A percentile compares a stretch with the other conserved stretches of the same genome.
Conservation (phyloP, 1,140 invertebrate species). For the Odontomachus brunneus region DNA sequence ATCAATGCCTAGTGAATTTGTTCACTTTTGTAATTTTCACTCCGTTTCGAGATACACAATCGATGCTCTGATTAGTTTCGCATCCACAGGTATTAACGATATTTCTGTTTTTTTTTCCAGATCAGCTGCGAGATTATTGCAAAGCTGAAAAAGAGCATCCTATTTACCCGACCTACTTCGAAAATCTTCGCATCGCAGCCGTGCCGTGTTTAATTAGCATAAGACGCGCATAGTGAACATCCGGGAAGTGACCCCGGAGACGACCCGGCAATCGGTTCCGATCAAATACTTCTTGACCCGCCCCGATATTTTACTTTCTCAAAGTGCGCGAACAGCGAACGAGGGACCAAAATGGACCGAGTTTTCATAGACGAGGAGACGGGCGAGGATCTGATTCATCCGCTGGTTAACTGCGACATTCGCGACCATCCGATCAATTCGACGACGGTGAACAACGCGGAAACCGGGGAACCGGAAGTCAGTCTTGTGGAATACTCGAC, state of each 20-base stretch:
- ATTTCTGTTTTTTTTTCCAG: background rate
- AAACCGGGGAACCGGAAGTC: slow-evolving; percentile 81
- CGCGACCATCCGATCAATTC: background rate
- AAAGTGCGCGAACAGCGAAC: background rate
- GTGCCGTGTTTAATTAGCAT: slow-evolving; percentile 63
- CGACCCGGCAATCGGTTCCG: slow-evolving; percentile 63
- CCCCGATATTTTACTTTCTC: background rate
- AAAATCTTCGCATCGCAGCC: background rate
- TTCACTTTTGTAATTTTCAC: too few relatives aligned
- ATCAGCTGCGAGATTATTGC: background rate
- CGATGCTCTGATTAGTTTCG: too few relatives aligned
- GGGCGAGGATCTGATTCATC: slow-evolving; percentile 75
- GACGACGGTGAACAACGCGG: slow-evolving; percentile 72
- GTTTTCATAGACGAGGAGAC: slow-evolving; percentile 79
- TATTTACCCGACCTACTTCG: slow-evolving; percentile 17
- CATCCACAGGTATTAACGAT: too few relatives aligned
- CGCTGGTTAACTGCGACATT: slow-evolving; percentile 34
- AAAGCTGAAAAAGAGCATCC: background rate
- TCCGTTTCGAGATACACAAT: too few relatives aligned
- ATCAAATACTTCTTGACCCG: slow-evolving; percentile 18
- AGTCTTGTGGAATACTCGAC: slow-evolving; percentile 36
- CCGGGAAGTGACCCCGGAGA: slow-evolving; percentile 79
- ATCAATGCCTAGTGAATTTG: too few relatives aligned
- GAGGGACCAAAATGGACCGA: slow-evolving; percentile 67
- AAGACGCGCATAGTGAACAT: slow-evolving; percentile 59